phyloP scores from a whole-genome alignment of 2,113 vertebrate genomes.

The Perca fluviatilis region DNA sequence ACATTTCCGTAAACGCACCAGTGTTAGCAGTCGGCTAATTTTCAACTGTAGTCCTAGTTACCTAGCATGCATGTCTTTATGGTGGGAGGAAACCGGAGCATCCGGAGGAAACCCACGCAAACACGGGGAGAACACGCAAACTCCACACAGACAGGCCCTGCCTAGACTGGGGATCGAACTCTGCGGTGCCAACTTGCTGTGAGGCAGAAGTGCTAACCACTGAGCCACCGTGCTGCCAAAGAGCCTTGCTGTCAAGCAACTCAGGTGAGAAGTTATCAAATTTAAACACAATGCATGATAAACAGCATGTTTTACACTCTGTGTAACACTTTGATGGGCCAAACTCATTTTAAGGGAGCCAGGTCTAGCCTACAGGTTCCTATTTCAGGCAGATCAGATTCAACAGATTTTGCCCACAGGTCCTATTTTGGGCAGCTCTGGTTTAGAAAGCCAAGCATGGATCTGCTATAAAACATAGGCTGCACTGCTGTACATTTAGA shows the following conservation, averaged over 20 bases:
- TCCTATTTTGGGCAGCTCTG: constrained; percentile 56
- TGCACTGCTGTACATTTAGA: constrained; percentile 36
- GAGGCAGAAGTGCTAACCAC: too few relatives aligned
- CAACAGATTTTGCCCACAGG: constrained; percentile 62
- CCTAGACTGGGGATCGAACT: too few relatives aligned
- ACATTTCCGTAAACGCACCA: too few relatives aligned
- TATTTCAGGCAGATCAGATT: constrained; percentile 56
- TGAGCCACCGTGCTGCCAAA: too few relatives aligned
- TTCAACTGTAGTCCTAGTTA: too few relatives aligned
- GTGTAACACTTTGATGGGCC: constrained; percentile 48
- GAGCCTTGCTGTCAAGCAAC: neutral
- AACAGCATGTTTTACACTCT: constrained; percentile 12
- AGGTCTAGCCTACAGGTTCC: constrained; percentile 47
- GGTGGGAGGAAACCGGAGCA: too few relatives aligned
- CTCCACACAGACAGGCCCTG: too few relatives aligned
- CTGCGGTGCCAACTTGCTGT: too few relatives aligned
- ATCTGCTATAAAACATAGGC: constrained; percentile 41
- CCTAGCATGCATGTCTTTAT: too few relatives aligned
- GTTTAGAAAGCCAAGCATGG: constrained; percentile 39
- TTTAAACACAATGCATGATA: constrained; percentile 11
- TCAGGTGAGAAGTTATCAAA: constrained; percentile 4
- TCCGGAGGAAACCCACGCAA: too few relatives aligned
- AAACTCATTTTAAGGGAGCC: constrained; percentile 35
- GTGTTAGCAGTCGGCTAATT: too few relatives aligned
- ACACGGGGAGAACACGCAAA: too few relatives aligned